These are phyloP conservation scores for Drosophila pandora DNA, from an alignment of 1,140 invertebrate genomes.

Conservation along the genomic window DNA sequence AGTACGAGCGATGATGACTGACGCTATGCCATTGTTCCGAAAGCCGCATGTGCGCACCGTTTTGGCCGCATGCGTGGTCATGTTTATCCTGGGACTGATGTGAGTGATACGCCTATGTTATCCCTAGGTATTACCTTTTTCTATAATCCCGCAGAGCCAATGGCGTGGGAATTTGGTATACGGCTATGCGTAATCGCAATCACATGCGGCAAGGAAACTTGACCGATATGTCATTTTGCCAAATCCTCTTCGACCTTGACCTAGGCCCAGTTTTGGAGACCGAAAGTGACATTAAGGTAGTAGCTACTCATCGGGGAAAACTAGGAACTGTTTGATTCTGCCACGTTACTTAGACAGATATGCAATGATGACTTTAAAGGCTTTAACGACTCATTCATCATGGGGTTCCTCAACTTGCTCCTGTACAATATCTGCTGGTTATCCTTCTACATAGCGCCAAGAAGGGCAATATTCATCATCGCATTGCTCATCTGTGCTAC, in stretches of 20 bases:
- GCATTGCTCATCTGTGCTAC: slow-evolving; percentile 37
- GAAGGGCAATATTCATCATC: slow-evolving; percentile 43
- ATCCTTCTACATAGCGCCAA: slow-evolving; percentile 38
- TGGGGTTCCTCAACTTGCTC: slow-evolving; percentile 45
- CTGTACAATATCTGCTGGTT: slow-evolving; percentile 58
- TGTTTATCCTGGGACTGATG: slow-evolving; percentile 61
- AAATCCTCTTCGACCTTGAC: slow-evolving; percentile 34
- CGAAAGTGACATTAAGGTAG: slow-evolving; percentile 32
- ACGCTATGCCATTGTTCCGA: slow-evolving; percentile 63
- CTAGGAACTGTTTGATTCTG: neutral
- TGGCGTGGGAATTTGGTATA: slow-evolving; percentile 57
- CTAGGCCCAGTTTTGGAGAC: slow-evolving; percentile 21
- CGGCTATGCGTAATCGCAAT: slow-evolving; percentile 54
- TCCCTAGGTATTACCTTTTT: too few relatives aligned
- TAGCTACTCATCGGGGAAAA: neutral
- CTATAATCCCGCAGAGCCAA: slow-evolving; percentile 33
- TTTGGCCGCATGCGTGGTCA: slow-evolving; percentile 45
- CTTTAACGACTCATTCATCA: slow-evolving; percentile 55
- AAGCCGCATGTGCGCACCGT: slow-evolving; percentile 46
- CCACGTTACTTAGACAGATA: slow-evolving; percentile 10
- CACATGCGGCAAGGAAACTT: slow-evolving; percentile 52
- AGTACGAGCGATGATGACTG: slow-evolving; percentile 42
- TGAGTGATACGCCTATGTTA: slow-evolving; percentile 14
- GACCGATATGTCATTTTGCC: slow-evolving; percentile 44
- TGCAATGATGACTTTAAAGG: slow-evolving; percentile 55